These are phyloP conservation scores for Notoglanidium macrostoma DNA, from an alignment of 2,797 vertebrate genomes.

Conservation along the genomic window DNA sequence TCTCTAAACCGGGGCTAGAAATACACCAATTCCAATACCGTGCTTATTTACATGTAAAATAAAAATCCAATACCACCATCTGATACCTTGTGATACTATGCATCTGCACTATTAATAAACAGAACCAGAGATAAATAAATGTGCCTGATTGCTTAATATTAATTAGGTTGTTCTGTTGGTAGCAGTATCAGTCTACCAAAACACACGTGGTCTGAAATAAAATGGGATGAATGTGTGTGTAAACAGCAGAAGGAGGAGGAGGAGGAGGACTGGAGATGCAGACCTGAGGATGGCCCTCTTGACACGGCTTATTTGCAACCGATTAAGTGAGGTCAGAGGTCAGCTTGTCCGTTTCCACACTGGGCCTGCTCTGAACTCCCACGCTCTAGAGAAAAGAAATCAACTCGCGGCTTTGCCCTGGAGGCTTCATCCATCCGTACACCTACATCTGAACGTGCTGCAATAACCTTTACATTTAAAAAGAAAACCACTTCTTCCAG, in stretches of 20 bases:
- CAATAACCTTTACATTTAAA: neutral
- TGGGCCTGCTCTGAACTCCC: constrained; percentile 44
- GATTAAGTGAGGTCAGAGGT: constrained; percentile 58
- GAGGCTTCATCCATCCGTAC: neutral
- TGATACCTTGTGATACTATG: neutral
- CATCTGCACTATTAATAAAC: neutral
- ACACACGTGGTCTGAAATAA: neutral
- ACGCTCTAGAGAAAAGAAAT: constrained; percentile 4
- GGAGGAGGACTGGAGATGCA: neutral
- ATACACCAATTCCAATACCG: neutral
- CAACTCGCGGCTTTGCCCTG: neutral
- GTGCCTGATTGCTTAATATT: neutral
- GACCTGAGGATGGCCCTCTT: constrained; percentile 38
- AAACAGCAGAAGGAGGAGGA: constrained; percentile 28
- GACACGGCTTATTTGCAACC: constrained; percentile 57
- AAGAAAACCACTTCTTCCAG: constrained; percentile 3
- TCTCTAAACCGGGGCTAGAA: no score
- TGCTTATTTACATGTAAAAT: neutral
- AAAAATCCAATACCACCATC: neutral
- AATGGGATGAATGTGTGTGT: neutral
- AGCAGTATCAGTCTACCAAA: neutral
- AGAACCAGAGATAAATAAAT: neutral
- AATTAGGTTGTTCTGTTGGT: no score
- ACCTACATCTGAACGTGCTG: neutral
- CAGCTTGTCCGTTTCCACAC: constrained; percentile 47